Evolutionary conservation across 2,113 vertebrate genomes (phyloP), one percentile per base, ranked within the genome.

Genomic region (Onychostruthus taczanowskii): DNA sequence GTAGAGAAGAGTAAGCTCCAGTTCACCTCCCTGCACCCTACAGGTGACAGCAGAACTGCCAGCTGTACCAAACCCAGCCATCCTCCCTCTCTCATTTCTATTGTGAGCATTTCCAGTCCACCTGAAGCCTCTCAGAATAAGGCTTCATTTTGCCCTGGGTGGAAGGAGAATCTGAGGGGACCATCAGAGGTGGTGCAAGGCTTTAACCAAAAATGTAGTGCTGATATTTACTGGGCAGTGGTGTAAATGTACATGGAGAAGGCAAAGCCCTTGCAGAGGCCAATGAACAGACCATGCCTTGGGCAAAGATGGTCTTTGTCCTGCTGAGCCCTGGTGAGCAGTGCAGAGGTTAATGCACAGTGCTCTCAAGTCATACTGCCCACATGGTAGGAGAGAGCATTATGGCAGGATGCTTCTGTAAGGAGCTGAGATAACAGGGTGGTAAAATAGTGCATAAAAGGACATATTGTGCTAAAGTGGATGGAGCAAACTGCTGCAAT

Each of bases 341-440:
- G 14, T 30, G 37, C 67, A 4, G 13, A 35, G 21, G 26, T 16
- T 47, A 75, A 41, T 10, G 35, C 17, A 26, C 0, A 0, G 26
- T 43, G n/a, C 39, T 46, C 14, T 83, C 23, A 27, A 68, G 75
- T 44, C 53, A 19, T 11, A 24, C 16, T 47, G 39, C 31, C 39
- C 1, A 2, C 0, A 0, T 78, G 16, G 41, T 49, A 61, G 56
- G 37, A 72, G 92, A 27, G 31, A 44, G 49, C 0, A 0, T 10
- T 49, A 39, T 23, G 59, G 35, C 47, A 47, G 41, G 62, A 55
- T 72, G 66, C 41, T 89, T 78, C 66, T 27, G 28, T 37, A 67
- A 69, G 63, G 59, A 79, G 39, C 70, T 90, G 78, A 90, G 82
- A 70, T 76, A 94, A 77, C 50, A 55, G 62, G 27, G 46, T 62